phyloP scores from a whole-genome alignment of 2,888 invertebrate genomes.

The Apamea sordens region DNA sequence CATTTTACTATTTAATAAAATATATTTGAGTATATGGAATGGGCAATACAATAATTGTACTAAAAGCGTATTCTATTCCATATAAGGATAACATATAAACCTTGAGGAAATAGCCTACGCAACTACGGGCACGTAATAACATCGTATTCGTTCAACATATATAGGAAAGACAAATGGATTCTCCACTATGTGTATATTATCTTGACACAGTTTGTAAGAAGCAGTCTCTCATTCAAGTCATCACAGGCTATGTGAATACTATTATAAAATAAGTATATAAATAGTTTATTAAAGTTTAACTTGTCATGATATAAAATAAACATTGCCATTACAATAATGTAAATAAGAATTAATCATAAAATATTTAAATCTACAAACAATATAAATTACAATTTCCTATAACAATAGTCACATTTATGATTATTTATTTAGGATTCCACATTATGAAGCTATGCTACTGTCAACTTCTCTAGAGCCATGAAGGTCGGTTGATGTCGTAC shows the following conservation, averaged over 20 bases:
- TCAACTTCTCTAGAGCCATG: constrained; percentile 91
- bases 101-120: constrained; percentile 43
- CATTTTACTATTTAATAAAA: constrained; percentile 54
- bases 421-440: constrained; percentile 67
- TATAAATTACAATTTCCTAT: constrained; percentile 84
- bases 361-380: constrained; percentile 82
- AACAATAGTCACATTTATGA: constrained; percentile 82
- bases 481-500: constrained; percentile 93
- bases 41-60: constrained; percentile 53
- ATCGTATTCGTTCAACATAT: constrained; percentile 31
- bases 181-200: constrained; percentile 19
- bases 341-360: constrained; percentile 75
- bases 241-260: constrained; percentile 72
- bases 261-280: constrained; percentile 65
- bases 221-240: constrained; percentile 71
- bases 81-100: constrained; percentile 54
- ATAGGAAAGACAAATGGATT: constrained; percentile 34
- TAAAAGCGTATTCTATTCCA: constrained; percentile 54
- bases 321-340: constrained; percentile 71
- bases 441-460: constrained; percentile 54
- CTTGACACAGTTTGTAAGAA: constrained; percentile 65
- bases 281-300: constrained; percentile 69
- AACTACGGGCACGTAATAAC: constrained; percentile 37
- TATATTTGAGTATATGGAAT: constrained; percentile 52
- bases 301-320: constrained; percentile 75